A percentile compares a stretch with the other conserved stretches of the same genome.
phyloP scores from a whole-genome alignment of 2,797 vertebrate genomes.

The Petrocephalus schoutedeni region DNA sequence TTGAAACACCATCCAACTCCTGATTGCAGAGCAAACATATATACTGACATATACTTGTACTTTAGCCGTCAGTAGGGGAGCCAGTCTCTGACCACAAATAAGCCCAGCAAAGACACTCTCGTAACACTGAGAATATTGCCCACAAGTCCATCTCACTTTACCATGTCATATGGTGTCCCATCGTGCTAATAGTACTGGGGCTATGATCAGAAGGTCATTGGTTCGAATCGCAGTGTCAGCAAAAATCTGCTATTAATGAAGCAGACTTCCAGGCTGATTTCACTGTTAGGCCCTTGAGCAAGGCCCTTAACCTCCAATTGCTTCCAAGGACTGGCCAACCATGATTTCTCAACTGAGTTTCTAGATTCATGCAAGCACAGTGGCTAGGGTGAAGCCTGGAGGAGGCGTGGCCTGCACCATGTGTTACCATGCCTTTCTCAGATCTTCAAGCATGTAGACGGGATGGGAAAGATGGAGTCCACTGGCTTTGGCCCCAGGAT shows the following conservation, averaged over 20 bases:
- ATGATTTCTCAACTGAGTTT: neutral
- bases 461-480: neutral
- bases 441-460: constrained; percentile 31
- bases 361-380: no score
- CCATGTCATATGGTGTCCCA: neutral
- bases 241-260: constrained; percentile 31
- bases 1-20: neutral
- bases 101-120: neutral
- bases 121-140: neutral
- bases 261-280: constrained; percentile 20
- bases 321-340: neutral
- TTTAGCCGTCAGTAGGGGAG: neutral
- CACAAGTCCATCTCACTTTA: neutral
- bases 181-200: neutral
- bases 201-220: neutral
- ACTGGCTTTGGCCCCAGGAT: neutral
- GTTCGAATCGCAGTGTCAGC: neutral
- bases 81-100: neutral
- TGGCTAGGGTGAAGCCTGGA: neutral
- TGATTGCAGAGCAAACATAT: neutral
- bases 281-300: neutral
- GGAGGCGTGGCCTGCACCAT: neutral
- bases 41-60: no score
- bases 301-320: neutral
- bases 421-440: neutral